A percentile compares a stretch with the other conserved stretches of the same genome.
These are phyloP conservation scores for Boloria selene DNA, from an alignment of 2,888 invertebrate genomes.

Conservation along the genomic window DNA sequence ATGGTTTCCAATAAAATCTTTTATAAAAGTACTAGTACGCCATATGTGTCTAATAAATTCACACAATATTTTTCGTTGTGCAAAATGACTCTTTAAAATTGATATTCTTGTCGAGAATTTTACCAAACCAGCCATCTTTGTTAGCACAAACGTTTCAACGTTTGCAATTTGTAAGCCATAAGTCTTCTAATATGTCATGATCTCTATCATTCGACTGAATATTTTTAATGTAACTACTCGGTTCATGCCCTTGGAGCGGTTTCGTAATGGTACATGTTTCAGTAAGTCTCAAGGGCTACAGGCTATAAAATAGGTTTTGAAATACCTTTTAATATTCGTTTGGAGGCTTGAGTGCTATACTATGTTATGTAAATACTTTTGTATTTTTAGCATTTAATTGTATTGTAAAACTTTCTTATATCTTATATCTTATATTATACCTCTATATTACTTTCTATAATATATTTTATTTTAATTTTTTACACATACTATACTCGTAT, in stretches of 20 bases:
- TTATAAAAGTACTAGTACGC: too few species aligned
- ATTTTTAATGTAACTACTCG: constrained; percentile 32
- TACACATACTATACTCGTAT: not conserved
- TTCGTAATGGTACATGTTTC: constrained; percentile 32
- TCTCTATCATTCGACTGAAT: constrained; percentile 24
- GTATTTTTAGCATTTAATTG: constrained; percentile 1
- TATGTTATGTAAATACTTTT: not conserved
- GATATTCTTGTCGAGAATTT: constrained; percentile 1
- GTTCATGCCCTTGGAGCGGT: constrained; percentile 26
- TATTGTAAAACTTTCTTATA: not conserved
- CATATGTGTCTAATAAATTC: too few species aligned
- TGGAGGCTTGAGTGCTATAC: constrained; percentile 25
- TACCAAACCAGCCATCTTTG: not conserved
- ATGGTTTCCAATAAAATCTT: too few species aligned
- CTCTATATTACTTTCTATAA: not conserved
- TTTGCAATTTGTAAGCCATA: constrained; percentile 19
- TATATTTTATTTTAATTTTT: not conserved
- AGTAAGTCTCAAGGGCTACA: constrained; percentile 34
- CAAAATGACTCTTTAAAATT: not conserved
- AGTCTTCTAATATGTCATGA: constrained; percentile 17
- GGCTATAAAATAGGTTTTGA: constrained; percentile 32
- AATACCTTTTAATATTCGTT: constrained; percentile 36
- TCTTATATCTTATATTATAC: too few species aligned
- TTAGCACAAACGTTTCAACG: constrained; percentile 14
- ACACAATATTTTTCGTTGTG: not conserved